Evolutionary conservation across 2,888 invertebrate genomes (phyloP), one percentile per base, ranked within the genome.

Genomic region (Danaus chrysippus): DNA sequence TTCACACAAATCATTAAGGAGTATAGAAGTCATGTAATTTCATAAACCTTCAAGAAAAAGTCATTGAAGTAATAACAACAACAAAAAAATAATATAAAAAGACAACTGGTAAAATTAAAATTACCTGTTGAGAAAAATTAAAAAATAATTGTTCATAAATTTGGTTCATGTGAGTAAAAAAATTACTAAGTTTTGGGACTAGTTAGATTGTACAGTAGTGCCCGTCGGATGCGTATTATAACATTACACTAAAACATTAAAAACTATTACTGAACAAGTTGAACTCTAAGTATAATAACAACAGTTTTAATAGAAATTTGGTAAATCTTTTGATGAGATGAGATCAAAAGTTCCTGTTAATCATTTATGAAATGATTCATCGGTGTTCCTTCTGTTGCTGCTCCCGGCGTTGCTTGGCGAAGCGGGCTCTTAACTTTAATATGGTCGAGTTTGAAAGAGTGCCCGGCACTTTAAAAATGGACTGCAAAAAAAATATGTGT

Each of bases 401-500:
- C 72, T 92, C 92, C 11, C 84, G 83, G 34, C 92, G 91, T 70
- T 92, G 91, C 73, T 91, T 90, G 9, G 92, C 88, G 70, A 92
- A 91, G 57, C 92, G 93, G 56, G 84, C 89, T 65, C 95, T 88
- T 66, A 95, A 80, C 75, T 93, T 94, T 56, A 91, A 81, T 73
- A 96, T 93, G 63, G 92, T 93, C 53, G 92, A 86, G 72, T 92
- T 93, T 54, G 95, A 93, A 74, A 97, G 91, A 54, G 95, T 94
- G 64, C 96, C 96, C 72, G 96, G 95, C 79, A 95, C 92, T 87
- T 93, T 94, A 84, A 97, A 97, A 80, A 97, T 95, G 76, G 94
- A 93, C 95, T 96, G 91, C 59, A 93, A 93, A 69, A 75, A 73
- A 70, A 74, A 75, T 54, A 66, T 61, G 55, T 41, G 13, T 12